A percentile compares a stretch with the other conserved stretches of the same genome.
phyloP scores from a whole-genome alignment of 2,113 vertebrate species.

The Brachyistius frenatus region DNA sequence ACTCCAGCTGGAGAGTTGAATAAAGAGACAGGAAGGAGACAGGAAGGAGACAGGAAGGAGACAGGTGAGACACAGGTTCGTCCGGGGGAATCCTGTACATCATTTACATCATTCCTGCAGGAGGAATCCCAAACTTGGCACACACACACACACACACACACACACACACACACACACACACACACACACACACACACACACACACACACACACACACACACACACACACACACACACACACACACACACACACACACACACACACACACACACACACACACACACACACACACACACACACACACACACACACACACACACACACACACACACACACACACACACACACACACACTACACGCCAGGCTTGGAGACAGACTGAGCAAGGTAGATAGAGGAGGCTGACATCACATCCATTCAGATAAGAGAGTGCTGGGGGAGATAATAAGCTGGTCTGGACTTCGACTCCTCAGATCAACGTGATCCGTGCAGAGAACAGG shows the following conservation, averaged over 20 bases:
- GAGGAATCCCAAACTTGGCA: conserved; percentile 8
- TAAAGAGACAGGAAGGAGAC: conserved; percentile 8
- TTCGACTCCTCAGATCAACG: conserved; percentile 36
- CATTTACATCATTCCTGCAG: neutral
- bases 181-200: too few species aligned
- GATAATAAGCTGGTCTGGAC: conserved; percentile 51
- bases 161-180: too few species aligned
- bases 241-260: too few species aligned
- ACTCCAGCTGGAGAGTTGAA: neutral
- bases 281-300: too few species aligned
- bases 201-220: too few species aligned
- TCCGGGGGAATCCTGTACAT: conserved; percentile 32
- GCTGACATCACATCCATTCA: conserved; percentile 58
- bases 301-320: too few species aligned
- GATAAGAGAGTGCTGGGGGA: conserved; percentile 53
- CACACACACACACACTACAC: conserved; percentile 12
- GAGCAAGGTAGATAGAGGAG: conserved; percentile 53
- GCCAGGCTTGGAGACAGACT: conserved; percentile 37
- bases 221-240: too few species aligned
- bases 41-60: neutral
- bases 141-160: neutral
- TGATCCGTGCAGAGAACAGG: neutral
- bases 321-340: too few species aligned
- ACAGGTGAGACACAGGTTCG: conserved; percentile 8
- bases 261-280: too few species aligned